Evolutionary conservation across 2,888 invertebrate species (phyloP).

Genomic region (Microctonus brassicae): DNA sequence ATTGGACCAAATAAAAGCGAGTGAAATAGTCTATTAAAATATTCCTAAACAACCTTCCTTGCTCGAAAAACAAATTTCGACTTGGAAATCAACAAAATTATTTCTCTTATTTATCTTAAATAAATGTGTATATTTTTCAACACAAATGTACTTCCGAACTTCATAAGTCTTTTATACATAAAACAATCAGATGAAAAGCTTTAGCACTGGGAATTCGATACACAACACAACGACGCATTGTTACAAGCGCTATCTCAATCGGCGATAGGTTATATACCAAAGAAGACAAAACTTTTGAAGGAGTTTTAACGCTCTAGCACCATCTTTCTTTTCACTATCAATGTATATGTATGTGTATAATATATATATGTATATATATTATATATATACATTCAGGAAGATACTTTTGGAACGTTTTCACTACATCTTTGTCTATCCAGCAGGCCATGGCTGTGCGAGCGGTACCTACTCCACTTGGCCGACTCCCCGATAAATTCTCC

Average conservation of each 20-base stretch:
- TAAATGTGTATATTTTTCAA: constrained; percentile 1
- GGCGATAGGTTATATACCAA: constrained; percentile 16
- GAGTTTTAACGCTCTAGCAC: constrained; percentile 36
- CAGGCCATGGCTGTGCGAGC: constrained; percentile 22
- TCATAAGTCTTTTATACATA: neutral
- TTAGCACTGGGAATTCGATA: constrained; percentile 38
- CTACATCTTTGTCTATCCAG: constrained; percentile 30
- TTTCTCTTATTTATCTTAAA: constrained; percentile 20
- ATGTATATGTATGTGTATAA: constrained; percentile 8
- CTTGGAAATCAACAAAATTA: too few relatives aligned
- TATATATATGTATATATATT: too few relatives aligned
- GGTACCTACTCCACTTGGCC: constrained; percentile 39
- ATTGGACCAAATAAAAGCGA: too few relatives aligned
- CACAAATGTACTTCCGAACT: too few relatives aligned
- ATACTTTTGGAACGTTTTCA: constrained; percentile 11
- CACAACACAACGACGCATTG: constrained; percentile 25
- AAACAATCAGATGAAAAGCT: constrained; percentile 23
- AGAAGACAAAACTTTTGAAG: constrained; percentile 39
- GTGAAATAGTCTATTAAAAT: too few relatives aligned
- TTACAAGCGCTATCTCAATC: constrained; percentile 44
- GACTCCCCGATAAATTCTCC: constrained; percentile 44
- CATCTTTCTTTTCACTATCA: constrained; percentile 3
- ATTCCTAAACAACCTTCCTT: too few relatives aligned
- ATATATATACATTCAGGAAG: neutral
- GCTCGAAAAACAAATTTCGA: too few relatives aligned